Evolutionary conservation across 2,113 vertebrate species (phyloP).

Genomic region (Eurypyga helias): DNA sequence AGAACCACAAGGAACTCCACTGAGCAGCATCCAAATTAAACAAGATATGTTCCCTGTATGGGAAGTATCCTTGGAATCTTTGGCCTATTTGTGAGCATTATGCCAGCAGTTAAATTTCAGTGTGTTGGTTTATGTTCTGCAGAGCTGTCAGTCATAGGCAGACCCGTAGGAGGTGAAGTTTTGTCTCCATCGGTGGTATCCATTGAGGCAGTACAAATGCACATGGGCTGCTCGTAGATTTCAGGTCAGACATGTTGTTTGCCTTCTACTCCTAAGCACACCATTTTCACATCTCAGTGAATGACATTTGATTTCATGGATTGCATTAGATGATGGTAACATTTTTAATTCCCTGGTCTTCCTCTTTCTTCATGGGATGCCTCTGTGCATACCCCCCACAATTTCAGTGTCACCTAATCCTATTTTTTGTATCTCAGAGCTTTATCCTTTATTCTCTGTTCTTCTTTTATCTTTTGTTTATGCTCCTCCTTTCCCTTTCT

Average conservation of each 20-base stretch:
- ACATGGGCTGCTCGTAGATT: neutral
- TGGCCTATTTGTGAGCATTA: neutral
- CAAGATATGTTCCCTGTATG: neutral
- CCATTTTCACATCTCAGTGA: neutral
- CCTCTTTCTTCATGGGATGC: neutral
- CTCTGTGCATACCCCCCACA: neutral
- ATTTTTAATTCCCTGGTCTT: neutral
- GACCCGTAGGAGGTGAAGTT: neutral
- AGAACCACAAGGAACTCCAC: neutral
- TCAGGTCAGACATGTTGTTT: neutral
- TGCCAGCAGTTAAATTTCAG: neutral
- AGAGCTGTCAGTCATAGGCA: neutral
- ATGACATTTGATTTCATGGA: neutral
- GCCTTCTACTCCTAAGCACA: neutral
- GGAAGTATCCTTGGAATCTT: neutral
- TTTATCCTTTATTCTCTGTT: slow-evolving; percentile 52
- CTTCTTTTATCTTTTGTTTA: slow-evolving; percentile 69
- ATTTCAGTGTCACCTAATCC: slow-evolving; percentile 18
- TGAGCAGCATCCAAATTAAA: neutral
- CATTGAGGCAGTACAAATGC: neutral
- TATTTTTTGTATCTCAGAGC: slow-evolving; percentile 47
- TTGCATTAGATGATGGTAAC: neutral
- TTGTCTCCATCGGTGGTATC: neutral
- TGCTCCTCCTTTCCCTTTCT: slow-evolving; percentile 64
- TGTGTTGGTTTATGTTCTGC: neutral